phyloP scores from a whole-genome alignment of 2,113 vertebrate genomes.

The Lampris incognitus region DNA sequence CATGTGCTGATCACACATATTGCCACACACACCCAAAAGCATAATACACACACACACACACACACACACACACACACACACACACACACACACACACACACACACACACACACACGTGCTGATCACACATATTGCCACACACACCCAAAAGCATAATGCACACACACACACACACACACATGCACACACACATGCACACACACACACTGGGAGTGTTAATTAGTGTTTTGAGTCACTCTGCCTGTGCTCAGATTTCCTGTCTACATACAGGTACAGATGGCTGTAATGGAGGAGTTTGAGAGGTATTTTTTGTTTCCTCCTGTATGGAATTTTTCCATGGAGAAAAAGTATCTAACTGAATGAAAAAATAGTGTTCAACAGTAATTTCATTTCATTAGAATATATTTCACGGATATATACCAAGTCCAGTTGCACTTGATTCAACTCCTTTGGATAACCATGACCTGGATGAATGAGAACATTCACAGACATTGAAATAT shows the following conservation, averaged over 20 bases:
- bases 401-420: no score
- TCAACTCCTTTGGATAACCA: no score
- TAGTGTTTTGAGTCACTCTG: constrained; percentile 55
- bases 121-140: background rate
- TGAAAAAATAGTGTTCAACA: no score
- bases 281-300: constrained; percentile 14
- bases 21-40: no score
- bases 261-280: constrained; percentile 24
- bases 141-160: constrained; percentile 16
- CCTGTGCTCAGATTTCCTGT: constrained; percentile 18
- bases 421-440: no score
- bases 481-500: no score
- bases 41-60: background rate
- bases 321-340: constrained; percentile 3
- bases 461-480: no score
- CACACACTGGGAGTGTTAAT: constrained; percentile 59
- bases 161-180: constrained; percentile 5
- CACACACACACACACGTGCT: constrained; percentile 6
- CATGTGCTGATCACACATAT: no score
- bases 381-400: no score
- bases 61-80: constrained; percentile 17
- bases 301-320: constrained; percentile 10
- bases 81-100: constrained; percentile 21
- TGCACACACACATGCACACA: constrained; percentile 7
- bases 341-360: no score